These are phyloP conservation scores for Andrena camellia DNA, from an alignment of 2,888 invertebrate species.

Conservation along the genomic window DNA sequence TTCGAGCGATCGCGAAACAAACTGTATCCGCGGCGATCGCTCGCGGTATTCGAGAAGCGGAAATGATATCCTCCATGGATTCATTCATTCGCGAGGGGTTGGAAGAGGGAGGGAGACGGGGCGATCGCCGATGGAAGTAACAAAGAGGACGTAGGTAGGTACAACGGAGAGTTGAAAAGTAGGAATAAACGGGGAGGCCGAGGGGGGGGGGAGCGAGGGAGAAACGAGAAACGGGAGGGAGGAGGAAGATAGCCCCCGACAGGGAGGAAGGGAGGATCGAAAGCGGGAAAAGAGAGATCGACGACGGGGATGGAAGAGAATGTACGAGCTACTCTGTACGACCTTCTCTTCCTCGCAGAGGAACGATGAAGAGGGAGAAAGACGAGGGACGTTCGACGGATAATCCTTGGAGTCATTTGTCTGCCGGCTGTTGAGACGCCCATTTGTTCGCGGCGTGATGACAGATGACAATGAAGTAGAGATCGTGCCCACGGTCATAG, in stretches of 20 bases:
- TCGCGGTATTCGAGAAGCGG: slow-evolving; percentile 37
- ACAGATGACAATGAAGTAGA: slow-evolving; percentile 84
- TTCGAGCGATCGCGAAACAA: slow-evolving; percentile 42
- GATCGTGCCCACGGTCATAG: slow-evolving; percentile 74
- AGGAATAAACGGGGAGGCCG: background rate
- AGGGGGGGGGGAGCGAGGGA: background rate
- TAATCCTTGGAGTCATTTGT: slow-evolving; percentile 83
- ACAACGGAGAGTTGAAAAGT: slow-evolving; percentile 6
- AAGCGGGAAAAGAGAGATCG: slow-evolving; percentile 17
- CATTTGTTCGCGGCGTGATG: slow-evolving; percentile 83
- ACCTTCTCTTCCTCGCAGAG: background rate
- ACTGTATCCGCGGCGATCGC: slow-evolving; percentile 51
- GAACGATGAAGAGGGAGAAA: slow-evolving; percentile 24
- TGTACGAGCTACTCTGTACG: background rate
- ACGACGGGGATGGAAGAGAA: slow-evolving; percentile 19
- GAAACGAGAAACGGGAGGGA: background rate
- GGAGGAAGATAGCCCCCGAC: background rate
- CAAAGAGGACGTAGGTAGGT: background rate
- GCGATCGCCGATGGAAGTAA: background rate
- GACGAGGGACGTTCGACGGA: slow-evolving; percentile 74
- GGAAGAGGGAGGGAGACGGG: background rate
- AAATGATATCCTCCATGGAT: slow-evolving; percentile 62
- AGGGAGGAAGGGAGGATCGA: slow-evolving; percentile 1
- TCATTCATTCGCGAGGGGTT: slow-evolving; percentile 72
- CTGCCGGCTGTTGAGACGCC: slow-evolving; percentile 80